Evolutionary conservation across 2,797 vertebrate species (phyloP).

Genomic region (Acanthurus lineatus): DNA sequence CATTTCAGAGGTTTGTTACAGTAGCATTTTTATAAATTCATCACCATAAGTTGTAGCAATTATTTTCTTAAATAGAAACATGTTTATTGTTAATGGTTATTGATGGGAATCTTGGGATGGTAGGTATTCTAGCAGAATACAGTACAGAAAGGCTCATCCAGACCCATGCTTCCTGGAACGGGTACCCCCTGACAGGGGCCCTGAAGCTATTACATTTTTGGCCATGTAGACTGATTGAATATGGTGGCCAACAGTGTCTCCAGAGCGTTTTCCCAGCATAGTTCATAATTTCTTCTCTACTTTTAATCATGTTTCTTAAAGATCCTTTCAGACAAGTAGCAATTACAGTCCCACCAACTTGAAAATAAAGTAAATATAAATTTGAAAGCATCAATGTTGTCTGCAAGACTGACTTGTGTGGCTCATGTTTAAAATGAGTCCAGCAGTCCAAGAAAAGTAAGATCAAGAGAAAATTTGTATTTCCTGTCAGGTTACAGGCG

Average conservation of each 20-base stretch:
- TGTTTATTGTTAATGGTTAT: slow-evolving; percentile 11
- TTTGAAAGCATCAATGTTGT: slow-evolving; percentile 25
- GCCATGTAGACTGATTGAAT: slow-evolving; percentile 9
- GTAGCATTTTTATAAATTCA: too few relatives aligned
- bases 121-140: slow-evolving; percentile 11
- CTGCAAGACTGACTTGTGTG: slow-evolving; percentile 6
- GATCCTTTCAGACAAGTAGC: slow-evolving; percentile 6
- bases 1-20: too few relatives aligned
- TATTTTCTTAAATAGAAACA: slow-evolving; percentile 5
- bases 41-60: background rate
- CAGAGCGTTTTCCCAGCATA: slow-evolving; percentile 4
- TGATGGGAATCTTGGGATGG: slow-evolving; percentile 16
- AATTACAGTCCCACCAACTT: slow-evolving; percentile 5
- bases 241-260: slow-evolving; percentile 18
- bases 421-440: slow-evolving; percentile 32
- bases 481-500: slow-evolving; percentile 25
- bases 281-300: slow-evolving; percentile 6
- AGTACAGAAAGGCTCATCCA: slow-evolving; percentile 24
- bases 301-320: slow-evolving; percentile 25
- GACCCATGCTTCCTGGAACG: slow-evolving; percentile 27
- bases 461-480: slow-evolving; percentile 9
- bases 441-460: slow-evolving; percentile 6
- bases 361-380: slow-evolving; percentile 4
- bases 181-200: slow-evolving; percentile 7
- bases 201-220: slow-evolving; percentile 11